phyloP scores from a whole-genome alignment of 2,113 vertebrate genomes.

The Morone saxatilis region DNA sequence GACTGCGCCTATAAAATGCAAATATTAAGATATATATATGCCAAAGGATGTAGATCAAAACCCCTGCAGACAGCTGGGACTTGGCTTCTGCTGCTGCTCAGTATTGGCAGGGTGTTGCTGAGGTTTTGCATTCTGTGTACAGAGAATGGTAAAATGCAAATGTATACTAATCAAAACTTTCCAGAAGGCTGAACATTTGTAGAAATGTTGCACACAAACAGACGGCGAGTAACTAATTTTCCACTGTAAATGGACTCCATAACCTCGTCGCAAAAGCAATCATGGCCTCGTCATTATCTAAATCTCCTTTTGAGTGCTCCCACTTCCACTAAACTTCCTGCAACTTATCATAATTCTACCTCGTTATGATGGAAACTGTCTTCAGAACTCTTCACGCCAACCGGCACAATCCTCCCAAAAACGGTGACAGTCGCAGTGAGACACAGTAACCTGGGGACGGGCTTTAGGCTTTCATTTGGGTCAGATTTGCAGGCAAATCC shows the following conservation, averaged over 20 bases:
- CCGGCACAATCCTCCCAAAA: not conserved
- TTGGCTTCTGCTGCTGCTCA: not conserved
- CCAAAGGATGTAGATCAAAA: not conserved
- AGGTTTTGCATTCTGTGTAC: not conserved
- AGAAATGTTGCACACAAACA: not conserved
- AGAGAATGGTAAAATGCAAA: not conserved
- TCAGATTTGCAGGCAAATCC: slow-evolving; percentile 19
- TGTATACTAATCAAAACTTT: slow-evolving; percentile 34
- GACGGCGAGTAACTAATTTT: not conserved
- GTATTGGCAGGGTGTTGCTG: not conserved
- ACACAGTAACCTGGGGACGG: not conserved
- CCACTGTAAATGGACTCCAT: slow-evolving; percentile 1
- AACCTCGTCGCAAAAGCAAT: slow-evolving; percentile 1
- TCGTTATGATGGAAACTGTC: not conserved
- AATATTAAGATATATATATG: not conserved
- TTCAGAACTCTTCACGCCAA: not conserved
- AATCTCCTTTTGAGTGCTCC: slow-evolving; percentile 17
- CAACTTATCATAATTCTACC: not conserved
- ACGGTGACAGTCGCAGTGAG: not conserved
- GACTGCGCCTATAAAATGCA: not conserved
- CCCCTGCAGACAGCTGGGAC: not conserved
- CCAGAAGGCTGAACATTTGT: slow-evolving; percentile 1
- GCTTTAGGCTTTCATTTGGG: slow-evolving; percentile 14
- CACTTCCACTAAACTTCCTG: slow-evolving; percentile 15
- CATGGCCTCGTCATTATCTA: not conserved